A percentile compares a stretch with the other conserved stretches of the same genome.
Conservation (phyloP, 2,113 vertebrate species). For the Coturnix japonica region DNA sequence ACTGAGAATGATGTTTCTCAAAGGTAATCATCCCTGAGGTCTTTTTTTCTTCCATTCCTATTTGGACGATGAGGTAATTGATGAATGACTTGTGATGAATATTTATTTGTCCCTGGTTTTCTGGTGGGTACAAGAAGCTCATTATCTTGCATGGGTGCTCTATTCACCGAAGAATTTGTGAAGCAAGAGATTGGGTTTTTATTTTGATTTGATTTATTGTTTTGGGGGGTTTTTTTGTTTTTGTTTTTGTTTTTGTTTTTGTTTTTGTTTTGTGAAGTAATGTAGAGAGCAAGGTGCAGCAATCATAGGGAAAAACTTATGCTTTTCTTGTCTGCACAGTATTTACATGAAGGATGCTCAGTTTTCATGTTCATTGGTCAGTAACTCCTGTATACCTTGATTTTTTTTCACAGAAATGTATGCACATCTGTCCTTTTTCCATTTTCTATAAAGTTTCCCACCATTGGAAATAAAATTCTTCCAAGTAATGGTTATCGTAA, state of each 20-base stretch:
- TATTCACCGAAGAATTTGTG: neutral
- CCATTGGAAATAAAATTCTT: conserved; percentile 48
- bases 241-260: neutral
- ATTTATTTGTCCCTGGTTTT: neutral
- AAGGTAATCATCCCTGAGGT: neutral
- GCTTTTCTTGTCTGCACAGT: neutral
- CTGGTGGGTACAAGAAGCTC: neutral
- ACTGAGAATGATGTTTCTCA: neutral
- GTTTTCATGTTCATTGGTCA: neutral
- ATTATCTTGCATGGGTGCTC: neutral
- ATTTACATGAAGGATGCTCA: neutral
- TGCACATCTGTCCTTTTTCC: neutral
- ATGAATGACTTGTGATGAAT: neutral
- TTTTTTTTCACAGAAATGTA: neutral
- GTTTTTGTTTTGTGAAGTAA: neutral
- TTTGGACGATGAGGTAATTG: neutral
- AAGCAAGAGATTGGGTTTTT: neutral
- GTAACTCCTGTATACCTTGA: neutral
- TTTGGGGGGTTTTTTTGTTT: neutral
- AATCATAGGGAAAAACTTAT: neutral
- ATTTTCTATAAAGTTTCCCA: conserved; percentile 17
- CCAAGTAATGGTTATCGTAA: conserved; percentile 49
- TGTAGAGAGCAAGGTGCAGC: neutral
- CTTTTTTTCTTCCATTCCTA: neutral
- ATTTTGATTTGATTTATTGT: neutral